phyloP scores from a whole-genome alignment of 2,797 vertebrate genomes.

The Sciurus vulgaris region DNA sequence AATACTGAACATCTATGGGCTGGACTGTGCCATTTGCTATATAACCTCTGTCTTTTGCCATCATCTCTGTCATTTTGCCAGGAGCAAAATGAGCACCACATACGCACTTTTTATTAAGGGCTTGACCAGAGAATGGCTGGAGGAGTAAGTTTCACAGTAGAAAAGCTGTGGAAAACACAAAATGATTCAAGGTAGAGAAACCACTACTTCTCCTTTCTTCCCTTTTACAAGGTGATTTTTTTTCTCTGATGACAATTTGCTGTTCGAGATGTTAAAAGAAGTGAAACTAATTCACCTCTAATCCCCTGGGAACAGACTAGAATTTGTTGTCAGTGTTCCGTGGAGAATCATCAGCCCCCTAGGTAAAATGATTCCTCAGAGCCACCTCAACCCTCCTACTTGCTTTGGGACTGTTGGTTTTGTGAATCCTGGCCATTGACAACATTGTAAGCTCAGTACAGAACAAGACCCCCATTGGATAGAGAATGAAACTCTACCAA shows the following conservation, averaged over 20 bases:
- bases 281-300: neutral
- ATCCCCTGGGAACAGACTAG: neutral
- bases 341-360: neutral
- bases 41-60: neutral
- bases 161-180: neutral
- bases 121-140: neutral
- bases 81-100: neutral
- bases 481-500: neutral
- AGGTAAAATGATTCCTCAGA: neutral
- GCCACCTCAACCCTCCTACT: neutral
- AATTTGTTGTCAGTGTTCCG: neutral
- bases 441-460: neutral
- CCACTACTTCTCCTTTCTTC: neutral
- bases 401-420: neutral
- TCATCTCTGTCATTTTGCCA: neutral
- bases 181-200: neutral
- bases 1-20: neutral
- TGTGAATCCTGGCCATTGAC: neutral
- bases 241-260: neutral
- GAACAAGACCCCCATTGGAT: neutral
- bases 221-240: neutral
- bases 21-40: rapidly evolving
- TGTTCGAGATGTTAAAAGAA: neutral
- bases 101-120: neutral
- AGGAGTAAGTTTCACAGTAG: neutral